These are phyloP conservation scores for Stenolophus ochropezus DNA, from an alignment of 2,888 invertebrate genomes.

Conservation along the genomic window DNA sequence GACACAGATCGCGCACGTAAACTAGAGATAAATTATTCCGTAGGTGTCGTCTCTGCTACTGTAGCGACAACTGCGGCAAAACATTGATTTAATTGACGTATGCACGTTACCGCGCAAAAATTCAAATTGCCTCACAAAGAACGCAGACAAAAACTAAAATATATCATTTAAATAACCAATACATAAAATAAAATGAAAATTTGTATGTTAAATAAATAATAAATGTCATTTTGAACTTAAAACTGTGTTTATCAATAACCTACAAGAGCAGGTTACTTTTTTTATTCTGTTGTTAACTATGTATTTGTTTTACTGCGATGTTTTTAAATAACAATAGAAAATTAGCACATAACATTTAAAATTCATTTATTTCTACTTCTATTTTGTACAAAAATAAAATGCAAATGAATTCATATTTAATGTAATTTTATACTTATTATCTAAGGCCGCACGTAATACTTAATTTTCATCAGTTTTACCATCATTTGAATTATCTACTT, in stretches of 20 bases:
- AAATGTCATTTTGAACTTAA: neutral
- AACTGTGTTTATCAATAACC: too few relatives aligned
- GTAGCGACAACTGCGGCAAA: constrained; percentile 50
- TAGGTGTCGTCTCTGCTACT: constrained; percentile 58
- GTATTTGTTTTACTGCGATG: too few relatives aligned
- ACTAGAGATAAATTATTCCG: constrained; percentile 61
- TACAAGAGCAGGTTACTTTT: too few relatives aligned
- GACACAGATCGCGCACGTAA: constrained; percentile 60
- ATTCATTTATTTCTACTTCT: too few relatives aligned
- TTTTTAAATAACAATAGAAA: too few relatives aligned
- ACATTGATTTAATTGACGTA: constrained; percentile 29
- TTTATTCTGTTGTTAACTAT: too few relatives aligned
- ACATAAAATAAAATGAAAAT: constrained; percentile 59
- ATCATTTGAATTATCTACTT: constrained; percentile 47
- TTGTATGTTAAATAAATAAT: neutral
- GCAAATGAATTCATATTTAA: too few relatives aligned
- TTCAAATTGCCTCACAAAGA: neutral
- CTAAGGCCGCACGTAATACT: constrained; percentile 19
- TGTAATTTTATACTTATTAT: constrained; percentile 35
- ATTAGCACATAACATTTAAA: too few relatives aligned
- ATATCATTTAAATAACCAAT: neutral
- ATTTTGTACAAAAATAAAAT: too few relatives aligned
- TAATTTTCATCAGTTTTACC: constrained; percentile 34
- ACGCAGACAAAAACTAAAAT: neutral
- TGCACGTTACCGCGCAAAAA: neutral